Conservation (phyloP, 2,888 invertebrate species). For the Tachystola acroxantha region DNA sequence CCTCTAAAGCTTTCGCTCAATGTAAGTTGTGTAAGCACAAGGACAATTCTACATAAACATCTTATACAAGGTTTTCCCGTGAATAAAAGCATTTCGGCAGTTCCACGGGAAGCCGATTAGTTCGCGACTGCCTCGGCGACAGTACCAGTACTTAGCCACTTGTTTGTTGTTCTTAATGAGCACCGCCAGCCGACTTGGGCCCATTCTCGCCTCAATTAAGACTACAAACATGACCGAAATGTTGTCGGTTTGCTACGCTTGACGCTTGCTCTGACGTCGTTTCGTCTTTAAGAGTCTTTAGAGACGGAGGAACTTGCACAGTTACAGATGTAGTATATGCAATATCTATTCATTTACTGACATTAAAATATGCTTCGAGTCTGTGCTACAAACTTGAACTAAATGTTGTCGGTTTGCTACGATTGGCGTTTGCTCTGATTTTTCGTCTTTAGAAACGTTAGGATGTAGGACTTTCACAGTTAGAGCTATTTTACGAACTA, state of each 20-base stretch:
- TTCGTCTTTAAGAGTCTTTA: slow-evolving; percentile 2
- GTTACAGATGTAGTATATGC: no score
- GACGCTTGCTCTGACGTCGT: slow-evolving; percentile 11
- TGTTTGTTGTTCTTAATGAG: slow-evolving; percentile 76
- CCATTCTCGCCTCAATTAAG: slow-evolving; percentile 72
- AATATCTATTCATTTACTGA: no score
- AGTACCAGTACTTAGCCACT: slow-evolving; percentile 68
- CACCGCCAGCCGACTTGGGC: slow-evolving; percentile 65
- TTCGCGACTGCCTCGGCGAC: slow-evolving; percentile 44
- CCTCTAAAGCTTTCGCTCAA: no score
- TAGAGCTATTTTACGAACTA: no score
- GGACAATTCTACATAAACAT: background rate
- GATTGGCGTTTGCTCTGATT: slow-evolving; percentile 15
- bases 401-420: slow-evolving; percentile 47
- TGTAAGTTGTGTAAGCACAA: no score
- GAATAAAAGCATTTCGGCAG: slow-evolving; percentile 32
- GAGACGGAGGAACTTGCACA: no score
- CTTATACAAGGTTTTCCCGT: slow-evolving; percentile 21
- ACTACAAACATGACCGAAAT: slow-evolving; percentile 66
- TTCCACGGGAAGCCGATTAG: slow-evolving; percentile 64
- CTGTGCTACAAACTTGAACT: slow-evolving; percentile 68
- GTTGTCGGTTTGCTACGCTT: slow-evolving; percentile 40
- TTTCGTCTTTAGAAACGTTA: slow-evolving; percentile 1
- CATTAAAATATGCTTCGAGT: no score
- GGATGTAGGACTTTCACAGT: no score